These are phyloP conservation scores for Spodoptera frugiperda DNA, from an alignment of 1,140 invertebrate species.

Conservation along the genomic window DNA sequence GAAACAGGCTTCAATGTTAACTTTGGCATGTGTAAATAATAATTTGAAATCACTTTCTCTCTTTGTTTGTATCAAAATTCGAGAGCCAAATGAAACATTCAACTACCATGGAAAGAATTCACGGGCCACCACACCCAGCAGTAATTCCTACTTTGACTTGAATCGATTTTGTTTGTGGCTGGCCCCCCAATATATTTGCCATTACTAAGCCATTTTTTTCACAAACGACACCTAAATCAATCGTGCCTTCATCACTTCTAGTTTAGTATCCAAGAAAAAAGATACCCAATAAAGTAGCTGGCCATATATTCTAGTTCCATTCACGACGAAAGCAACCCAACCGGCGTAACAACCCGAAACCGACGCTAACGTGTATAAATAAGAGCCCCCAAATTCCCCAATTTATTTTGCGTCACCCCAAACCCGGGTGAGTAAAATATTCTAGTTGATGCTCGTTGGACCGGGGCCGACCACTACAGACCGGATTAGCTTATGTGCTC, in stretches of 20 bases:
- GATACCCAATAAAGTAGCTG: slow-evolving; percentile 29
- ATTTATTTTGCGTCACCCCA: slow-evolving; percentile 39
- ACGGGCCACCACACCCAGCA: too few relatives aligned
- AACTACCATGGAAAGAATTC: too few relatives aligned
- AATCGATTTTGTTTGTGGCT: background rate
- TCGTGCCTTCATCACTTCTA: slow-evolving; percentile 29
- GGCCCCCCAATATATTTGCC: slow-evolving; percentile 1
- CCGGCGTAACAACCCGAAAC: slow-evolving; percentile 20
- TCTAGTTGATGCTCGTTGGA: slow-evolving; percentile 34
- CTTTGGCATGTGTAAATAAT: too few relatives aligned
- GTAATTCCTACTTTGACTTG: too few relatives aligned
- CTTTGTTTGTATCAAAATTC: too few relatives aligned
- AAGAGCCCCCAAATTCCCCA: slow-evolving; percentile 41
- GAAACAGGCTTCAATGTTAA: too few relatives aligned
- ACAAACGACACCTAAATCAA: slow-evolving; percentile 20
- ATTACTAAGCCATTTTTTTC: slow-evolving; percentile 4
- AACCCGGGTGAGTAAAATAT: slow-evolving; percentile 39
- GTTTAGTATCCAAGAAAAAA: slow-evolving; percentile 11
- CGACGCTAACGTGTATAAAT: slow-evolving; percentile 43
- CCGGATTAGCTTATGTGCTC: slow-evolving; percentile 37
- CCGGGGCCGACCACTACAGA: slow-evolving; percentile 28
- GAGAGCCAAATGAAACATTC: too few relatives aligned
- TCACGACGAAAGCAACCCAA: slow-evolving; percentile 27
- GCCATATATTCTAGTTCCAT: slow-evolving; percentile 31
- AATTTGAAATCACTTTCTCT: too few relatives aligned